A percentile compares a stretch with the other conserved stretches of the same genome.
Evolutionary conservation across 1,140 invertebrate genomes (phyloP).

Genomic region (Diploscapter pachys): DNA sequence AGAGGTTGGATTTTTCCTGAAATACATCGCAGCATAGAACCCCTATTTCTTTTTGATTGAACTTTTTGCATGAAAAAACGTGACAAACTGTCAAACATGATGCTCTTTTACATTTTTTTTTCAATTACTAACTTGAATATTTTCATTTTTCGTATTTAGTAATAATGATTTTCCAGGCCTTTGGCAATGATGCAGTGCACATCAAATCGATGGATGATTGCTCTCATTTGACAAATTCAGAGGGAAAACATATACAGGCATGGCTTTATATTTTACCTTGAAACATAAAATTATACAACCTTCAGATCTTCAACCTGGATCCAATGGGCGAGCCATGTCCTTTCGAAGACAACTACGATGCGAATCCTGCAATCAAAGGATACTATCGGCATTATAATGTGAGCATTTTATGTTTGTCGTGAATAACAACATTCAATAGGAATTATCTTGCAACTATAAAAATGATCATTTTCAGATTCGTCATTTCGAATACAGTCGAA

Average conservation of each 20-base stretch:
- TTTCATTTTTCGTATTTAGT: no score
- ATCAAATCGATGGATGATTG: slow-evolving; percentile 44
- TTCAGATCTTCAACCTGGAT: slow-evolving; percentile 43
- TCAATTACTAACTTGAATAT: no score
- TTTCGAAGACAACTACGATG: slow-evolving; percentile 9
- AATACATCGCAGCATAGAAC: no score
- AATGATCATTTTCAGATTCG: slow-evolving; percentile 18
- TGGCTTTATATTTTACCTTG: no score
- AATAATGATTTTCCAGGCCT: background rate
- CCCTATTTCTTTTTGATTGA: no score
- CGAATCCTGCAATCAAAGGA: slow-evolving; percentile 27
- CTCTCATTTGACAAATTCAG: slow-evolving; percentile 18
- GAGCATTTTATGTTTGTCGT: background rate
- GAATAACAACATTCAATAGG: no score
- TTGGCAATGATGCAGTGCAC: slow-evolving; percentile 44
- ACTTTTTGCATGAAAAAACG: no score
- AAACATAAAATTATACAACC: no score
- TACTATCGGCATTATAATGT: slow-evolving; percentile 33
- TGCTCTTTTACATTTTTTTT: no score
- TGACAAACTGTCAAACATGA: no score
- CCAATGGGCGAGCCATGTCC: slow-evolving; percentile 28
- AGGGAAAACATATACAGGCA: slow-evolving; percentile 28
- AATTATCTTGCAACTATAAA: background rate
- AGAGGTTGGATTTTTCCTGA: background rate
- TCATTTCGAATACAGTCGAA: slow-evolving; percentile 22